Evolutionary conservation across 1,140 invertebrate species (phyloP).

Genomic region (Drosophila littoralis): DNA sequence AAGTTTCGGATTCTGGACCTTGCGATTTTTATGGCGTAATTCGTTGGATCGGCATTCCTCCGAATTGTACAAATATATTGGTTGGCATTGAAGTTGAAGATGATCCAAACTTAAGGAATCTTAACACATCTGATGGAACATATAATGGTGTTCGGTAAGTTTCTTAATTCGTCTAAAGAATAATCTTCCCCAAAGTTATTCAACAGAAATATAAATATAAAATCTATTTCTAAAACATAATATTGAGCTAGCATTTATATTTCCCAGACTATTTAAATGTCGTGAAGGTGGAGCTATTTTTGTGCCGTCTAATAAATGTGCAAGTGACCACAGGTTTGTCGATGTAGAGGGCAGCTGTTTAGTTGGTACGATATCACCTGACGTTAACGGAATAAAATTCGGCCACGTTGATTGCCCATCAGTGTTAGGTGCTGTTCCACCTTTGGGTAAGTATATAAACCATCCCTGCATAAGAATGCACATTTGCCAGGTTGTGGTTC

Average conservation of each 20-base stretch:
- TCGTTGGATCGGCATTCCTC: constrained; percentile 91
- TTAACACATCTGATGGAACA: constrained; percentile 90
- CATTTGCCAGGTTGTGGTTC: no score
- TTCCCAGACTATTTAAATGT: constrained; percentile 66
- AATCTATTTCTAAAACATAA: no score
- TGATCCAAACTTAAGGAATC: constrained; percentile 87
- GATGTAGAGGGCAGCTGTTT: constrained; percentile 85
- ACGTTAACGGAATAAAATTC: constrained; percentile 64
- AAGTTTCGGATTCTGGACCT: constrained; percentile 86
- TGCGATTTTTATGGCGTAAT: constrained; percentile 91
- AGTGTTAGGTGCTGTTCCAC: constrained; percentile 91
- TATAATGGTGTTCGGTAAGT: constrained; percentile 87
- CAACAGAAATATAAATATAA: no score
- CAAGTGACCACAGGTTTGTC: constrained; percentile 91
- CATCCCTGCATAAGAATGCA: background rate
- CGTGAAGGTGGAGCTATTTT: constrained; percentile 88
- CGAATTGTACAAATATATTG: constrained; percentile 74
- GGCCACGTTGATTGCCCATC: constrained; percentile 89
- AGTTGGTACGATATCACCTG: constrained; percentile 34
- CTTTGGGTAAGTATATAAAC: constrained; percentile 87
- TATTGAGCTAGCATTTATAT: background rate
- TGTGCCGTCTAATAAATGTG: constrained; percentile 90
- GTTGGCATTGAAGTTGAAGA: constrained; percentile 90
- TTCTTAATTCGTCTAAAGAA: no score
- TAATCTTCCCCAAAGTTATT: no score